Conservation (phyloP, 2,797 vertebrate genomes). For the Basileuterus tristriatus region DNA sequence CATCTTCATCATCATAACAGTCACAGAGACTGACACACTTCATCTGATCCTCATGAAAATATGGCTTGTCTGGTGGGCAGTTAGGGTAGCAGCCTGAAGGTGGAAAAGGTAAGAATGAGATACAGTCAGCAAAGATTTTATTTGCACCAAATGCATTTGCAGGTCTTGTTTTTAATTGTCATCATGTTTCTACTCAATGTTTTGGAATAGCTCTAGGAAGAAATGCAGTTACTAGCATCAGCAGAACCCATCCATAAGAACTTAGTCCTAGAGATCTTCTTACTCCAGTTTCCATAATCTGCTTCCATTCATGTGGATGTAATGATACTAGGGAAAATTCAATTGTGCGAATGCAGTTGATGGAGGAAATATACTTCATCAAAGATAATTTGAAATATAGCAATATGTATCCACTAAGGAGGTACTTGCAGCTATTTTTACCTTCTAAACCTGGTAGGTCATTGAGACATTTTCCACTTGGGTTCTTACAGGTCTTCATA, state of each 20-base stretch:
- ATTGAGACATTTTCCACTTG: slow-evolving; percentile 70
- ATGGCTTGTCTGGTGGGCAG: slow-evolving; percentile 86
- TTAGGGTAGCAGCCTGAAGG: slow-evolving; percentile 91
- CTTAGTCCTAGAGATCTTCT: neutral
- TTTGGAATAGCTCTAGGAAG: neutral
- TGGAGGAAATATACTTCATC: neutral
- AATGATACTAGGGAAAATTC: neutral
- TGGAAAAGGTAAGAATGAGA: neutral
- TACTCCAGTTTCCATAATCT: neutral
- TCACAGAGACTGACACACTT: slow-evolving; percentile 85
- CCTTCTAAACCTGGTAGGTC: slow-evolving; percentile 76
- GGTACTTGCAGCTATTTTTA: slow-evolving; percentile 30
- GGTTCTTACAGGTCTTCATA: slow-evolving; percentile 78
- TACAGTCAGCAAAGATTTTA: neutral
- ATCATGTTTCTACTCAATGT: neutral
- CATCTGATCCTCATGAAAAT: slow-evolving; percentile 89
- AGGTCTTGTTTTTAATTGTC: neutral
- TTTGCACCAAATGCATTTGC: neutral
- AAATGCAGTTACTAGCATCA: neutral
- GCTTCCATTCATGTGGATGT: neutral
- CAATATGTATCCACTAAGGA: neutral
- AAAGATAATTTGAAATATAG: neutral
- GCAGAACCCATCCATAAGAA: neutral
- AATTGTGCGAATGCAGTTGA: neutral
- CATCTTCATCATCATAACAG: slow-evolving; percentile 80